Evolutionary conservation across 92 coral and sea anemone genomes (phyloP), one percentile per base, ranked within the genome.

Genomic region (Zoanthus sociatus): DNA sequence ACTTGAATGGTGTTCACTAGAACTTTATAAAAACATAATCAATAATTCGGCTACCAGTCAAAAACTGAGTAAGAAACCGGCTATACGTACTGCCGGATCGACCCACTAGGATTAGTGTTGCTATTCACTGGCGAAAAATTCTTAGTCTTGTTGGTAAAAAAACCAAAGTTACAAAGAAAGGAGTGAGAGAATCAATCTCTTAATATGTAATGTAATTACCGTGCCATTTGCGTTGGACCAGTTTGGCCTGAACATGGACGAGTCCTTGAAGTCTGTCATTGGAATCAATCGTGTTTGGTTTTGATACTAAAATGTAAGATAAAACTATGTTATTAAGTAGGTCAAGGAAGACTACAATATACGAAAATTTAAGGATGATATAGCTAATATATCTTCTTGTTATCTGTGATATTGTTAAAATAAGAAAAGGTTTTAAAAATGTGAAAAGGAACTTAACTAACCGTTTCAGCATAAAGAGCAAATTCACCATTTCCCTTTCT

Each of bases 401-500:
- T 18, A 69, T 7, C 11, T 9, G 15, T 21, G 8, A 26, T 9
- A 30, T 69, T 20, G 5, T 26, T 7, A 7, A 21, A 12, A 82
- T 33, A 33, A 63, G 20, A 20, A 32, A 44, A 10, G 14, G 64
- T 21, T 37, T 6, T 58, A 33, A 0, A 30, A n/a, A 54, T 26
- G 30, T 42, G 13, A 14, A 48, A 42, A 13, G 0, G 4, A 16
- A 37, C 42, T 0, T 2, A 71, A 21, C n/a, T 56, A 6, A 97
- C 99, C 82, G 98, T 92, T 90, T 97, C 99, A 21, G 99, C 99
- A 69, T 92, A 97, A 9, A 97, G 96, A 26, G 93, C 89, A 77
- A 97, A 97, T 21, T 97, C 99, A 64, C 99, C 99, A 82, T 97
- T 98, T 42, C 94, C 94, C 79, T 97, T 96, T 4, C 95, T 83